These are phyloP conservation scores for Oncorhynchus kisutch DNA, from an alignment of 2,113 vertebrate species.

Conservation along the genomic window DNA sequence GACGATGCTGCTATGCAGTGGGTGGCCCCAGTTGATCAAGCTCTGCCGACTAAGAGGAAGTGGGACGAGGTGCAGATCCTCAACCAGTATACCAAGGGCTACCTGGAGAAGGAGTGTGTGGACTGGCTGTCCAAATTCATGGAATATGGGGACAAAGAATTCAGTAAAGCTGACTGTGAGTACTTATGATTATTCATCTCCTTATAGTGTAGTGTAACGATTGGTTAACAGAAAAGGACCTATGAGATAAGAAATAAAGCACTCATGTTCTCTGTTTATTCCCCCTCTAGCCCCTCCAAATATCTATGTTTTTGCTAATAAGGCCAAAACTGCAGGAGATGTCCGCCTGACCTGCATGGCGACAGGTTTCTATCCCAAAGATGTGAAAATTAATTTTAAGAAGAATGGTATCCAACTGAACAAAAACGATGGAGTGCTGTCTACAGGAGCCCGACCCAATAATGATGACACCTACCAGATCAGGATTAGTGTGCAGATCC, in stretches of 20 bases:
- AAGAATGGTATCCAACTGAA: fast-evolving
- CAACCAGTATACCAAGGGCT: no score
- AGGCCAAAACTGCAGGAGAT: fast-evolving
- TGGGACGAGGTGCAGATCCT: slow-evolving; percentile 55
- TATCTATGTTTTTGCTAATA: not conserved
- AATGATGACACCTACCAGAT: slow-evolving; percentile 30
- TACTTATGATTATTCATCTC: not conserved
- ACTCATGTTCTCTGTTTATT: not conserved
- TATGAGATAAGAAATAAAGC: not conserved
- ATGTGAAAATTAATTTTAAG: slow-evolving; percentile 20
- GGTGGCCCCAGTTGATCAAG: slow-evolving; percentile 4
- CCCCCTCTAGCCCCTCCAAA: slow-evolving; percentile 31
- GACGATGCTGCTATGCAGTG: slow-evolving; percentile 21
- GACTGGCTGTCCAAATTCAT: slow-evolving; percentile 43
- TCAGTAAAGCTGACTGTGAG: not conserved
- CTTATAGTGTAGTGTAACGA: not conserved
- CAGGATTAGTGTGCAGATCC: not conserved
- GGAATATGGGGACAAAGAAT: fast-evolving
- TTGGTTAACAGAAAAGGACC: not conserved
- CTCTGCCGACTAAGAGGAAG: slow-evolving; percentile 41
- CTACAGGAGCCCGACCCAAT: slow-evolving; percentile 25
- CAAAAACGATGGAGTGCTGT: fast-evolving
- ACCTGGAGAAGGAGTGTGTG: no score
- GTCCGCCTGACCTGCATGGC: slow-evolving; percentile 45
- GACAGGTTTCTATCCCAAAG: not conserved